phyloP scores from a whole-genome alignment of 2,113 vertebrate genomes.

The rat (Rattus norvegicus) region DNA sequence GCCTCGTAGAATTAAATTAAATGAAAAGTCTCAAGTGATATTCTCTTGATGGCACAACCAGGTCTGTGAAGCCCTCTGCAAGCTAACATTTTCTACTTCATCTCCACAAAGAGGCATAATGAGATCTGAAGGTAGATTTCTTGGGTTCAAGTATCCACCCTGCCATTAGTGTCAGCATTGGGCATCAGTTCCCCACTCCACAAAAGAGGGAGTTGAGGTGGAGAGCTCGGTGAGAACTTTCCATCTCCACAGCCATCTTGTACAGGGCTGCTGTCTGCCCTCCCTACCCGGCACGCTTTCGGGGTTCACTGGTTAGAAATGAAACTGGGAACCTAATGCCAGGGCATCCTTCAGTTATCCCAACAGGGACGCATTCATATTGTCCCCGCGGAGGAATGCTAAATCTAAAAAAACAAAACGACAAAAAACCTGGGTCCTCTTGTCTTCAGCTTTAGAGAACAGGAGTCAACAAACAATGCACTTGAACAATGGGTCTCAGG shows the following conservation, averaged over 20 bases:
- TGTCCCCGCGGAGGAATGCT: background rate
- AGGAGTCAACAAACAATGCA: rapidly evolving
- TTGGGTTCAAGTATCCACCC: background rate
- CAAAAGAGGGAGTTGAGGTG: background rate
- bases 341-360: too few relatives aligned
- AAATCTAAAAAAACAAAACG: background rate
- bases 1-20: background rate
- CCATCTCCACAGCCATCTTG: too few relatives aligned
- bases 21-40: background rate
- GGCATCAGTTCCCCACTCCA: background rate
- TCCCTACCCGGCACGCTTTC: background rate
- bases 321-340: background rate
- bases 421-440: background rate
- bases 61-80: background rate
- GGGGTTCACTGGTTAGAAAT: background rate
- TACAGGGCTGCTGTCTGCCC: background rate
- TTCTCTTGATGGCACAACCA: background rate
- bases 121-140: background rate
- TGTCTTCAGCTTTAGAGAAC: background rate
- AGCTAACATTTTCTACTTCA: background rate
- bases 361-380: background rate
- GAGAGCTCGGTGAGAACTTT: too few relatives aligned
- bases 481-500: rapidly evolving
- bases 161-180: background rate
- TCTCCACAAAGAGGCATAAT: background rate